Base-by-base conservation (phyloP, 1,140 invertebrate species). In the Macrostomum lignano region DNA sequence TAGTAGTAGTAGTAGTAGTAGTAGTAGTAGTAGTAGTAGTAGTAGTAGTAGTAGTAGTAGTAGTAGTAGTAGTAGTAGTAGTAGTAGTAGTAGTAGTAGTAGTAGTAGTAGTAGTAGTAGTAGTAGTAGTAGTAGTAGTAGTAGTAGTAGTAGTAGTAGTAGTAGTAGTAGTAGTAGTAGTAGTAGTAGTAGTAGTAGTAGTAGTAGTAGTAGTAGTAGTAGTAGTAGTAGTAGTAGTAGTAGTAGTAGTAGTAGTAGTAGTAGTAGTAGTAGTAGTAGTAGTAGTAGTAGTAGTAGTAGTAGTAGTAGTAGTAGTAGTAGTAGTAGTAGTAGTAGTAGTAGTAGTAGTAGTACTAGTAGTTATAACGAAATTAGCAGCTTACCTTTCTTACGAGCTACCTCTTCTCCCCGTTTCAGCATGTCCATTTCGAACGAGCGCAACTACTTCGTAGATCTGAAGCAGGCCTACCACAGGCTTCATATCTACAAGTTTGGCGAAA, bases 1-100 rank as follows among this genome's bases (percentile, higher is more conserved):
- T 35, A 36, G 17, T 36, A 28, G 17, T 36, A 35, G 31, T 36
- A 36, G 35, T 36, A 38, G 35, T 38, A 38, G 35, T 38, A 38
- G 35, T 38, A 37, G 36, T 38, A 38, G 35, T 38, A 38, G 35
- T 38, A 38, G 35, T 38, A 38, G 35, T 38, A 38, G 36, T 33
- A 33, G 31, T 23, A 33, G 31, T 23, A 33, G 31, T 23, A 33
- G 31, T 23, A 33, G 31, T 23, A 33, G 19, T 23, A 23, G 14
- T 23, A 33, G 19, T 23, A 33, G 35, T 36, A 36, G 7, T 36
- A 36, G 35, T 36, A 36, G 32, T 36, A 35, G 32, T 36, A 36
- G 32, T 36, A 36, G 6, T 36, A 36, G 32, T 37, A 38, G 35
- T 38, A 38, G 35, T 37, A 38, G 35, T 37, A 38, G 21, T 38